Base-by-base conservation (phyloP, 2,888 invertebrate species). In the Peribatodes rhomboidaria region DNA sequence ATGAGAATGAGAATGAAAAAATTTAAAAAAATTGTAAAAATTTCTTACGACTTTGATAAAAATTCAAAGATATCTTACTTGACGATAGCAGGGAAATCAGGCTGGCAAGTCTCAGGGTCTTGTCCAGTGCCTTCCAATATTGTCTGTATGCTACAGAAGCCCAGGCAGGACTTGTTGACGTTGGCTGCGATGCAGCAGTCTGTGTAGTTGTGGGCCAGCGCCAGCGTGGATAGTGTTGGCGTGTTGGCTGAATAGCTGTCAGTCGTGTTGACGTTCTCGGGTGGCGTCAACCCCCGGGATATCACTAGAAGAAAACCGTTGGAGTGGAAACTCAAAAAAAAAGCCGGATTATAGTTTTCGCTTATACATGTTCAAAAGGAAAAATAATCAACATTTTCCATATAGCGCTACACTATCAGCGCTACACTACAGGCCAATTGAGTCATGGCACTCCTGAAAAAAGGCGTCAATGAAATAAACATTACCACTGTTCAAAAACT, bases 71-170 rank as follows among this genome's bases (percentile, higher is more conserved):
- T 7, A 41, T 76, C 88, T 84, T 75, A 93, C 93, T 90, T 93
- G 41, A 97, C 97, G 73, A 98, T 97, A 61, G 95, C 93, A 0
- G 97, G 96, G 80, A 98, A 97, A 81, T 97, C 97, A 18, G 94
- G 93, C 84, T 97, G 97, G 79, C 97, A 98, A 18, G 95, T 94
- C 83, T 97, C 97, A 0, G 97, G 97, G 78, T 97, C 97, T 78
- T 96, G 95, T 2, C 97, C 97, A 0, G 97, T 97, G 14, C 97
- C 97, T 80, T 96, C 95, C 59, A 96, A 84, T 66, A 96, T 96
- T 59, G 95, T 96, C 80, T 97, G 96, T 22, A 97, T 95, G 79
- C 96, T 97, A 88, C 97, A 98, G 86, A 97, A 97, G 50, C 97
- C 97, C 61, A 97, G 93, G 80, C 97, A 98, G 47, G 93, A 87